Percentiles rank a stretch among this genome's conserved stretches.
phyloP scores from a whole-genome alignment of 2,113 vertebrate genomes.

The Amphiprion ocellaris region DNA sequence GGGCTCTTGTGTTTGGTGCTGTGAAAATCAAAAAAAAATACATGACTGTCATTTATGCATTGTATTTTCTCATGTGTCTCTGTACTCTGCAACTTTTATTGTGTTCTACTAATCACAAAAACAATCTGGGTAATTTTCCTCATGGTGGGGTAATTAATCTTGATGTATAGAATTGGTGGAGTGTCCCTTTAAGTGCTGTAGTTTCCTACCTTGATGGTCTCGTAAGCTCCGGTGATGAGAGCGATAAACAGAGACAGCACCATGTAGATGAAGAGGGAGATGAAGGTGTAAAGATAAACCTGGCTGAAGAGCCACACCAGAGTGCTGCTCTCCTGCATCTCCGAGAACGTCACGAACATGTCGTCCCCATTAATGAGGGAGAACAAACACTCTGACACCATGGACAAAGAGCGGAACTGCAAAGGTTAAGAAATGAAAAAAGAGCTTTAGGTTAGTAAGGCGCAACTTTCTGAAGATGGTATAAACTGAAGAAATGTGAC shows the following conservation, averaged over 20 bases:
- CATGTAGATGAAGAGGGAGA: conserved; percentile 99
- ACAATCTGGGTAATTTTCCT: no score
- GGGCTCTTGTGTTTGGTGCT: conserved; percentile 90
- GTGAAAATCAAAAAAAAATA: conserved; percentile 19
- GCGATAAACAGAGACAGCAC: conserved; percentile 98
- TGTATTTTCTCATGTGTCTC: not conserved
- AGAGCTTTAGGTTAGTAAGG: no score
- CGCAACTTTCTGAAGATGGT: no score
- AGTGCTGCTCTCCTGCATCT: conserved; percentile 80
- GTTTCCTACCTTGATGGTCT: conserved; percentile 93
- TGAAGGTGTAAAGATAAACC: conserved; percentile 95
- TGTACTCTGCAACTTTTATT: not conserved
- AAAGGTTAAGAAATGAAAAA: not conserved
- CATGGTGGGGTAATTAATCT: no score
- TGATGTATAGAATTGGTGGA: not conserved
- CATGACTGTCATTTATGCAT: not conserved
- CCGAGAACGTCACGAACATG: conserved; percentile 85
- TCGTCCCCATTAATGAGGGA: conserved; percentile 86
- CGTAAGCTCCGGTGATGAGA: conserved; percentile 96
- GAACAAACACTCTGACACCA: conserved; percentile 96
- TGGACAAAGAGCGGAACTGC: conserved; percentile 93
- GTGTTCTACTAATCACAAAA: no score
- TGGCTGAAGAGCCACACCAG: conserved; percentile 89
- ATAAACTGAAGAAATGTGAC: not conserved
- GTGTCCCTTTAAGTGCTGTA: not conserved